phyloP scores from a whole-genome alignment of 2,888 invertebrate species.

The Nymphalis c-album region DNA sequence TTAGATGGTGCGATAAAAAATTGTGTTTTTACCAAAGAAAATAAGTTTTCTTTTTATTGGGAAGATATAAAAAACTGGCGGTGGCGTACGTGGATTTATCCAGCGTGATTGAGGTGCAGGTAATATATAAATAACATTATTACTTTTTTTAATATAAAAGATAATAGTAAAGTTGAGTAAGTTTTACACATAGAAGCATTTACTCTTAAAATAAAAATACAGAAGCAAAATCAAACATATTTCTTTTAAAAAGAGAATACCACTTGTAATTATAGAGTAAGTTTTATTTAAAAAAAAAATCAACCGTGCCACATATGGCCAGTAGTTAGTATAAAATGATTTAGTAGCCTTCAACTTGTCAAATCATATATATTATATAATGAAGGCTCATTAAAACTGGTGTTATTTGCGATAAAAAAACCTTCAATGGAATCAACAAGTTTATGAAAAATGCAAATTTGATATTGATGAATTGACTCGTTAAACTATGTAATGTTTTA shows the following conservation, averaged over 20 bases:
- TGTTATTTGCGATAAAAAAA: constrained; percentile 5
- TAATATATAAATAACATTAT: constrained; percentile 53
- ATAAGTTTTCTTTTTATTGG: constrained; percentile 45
- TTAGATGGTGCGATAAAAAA: constrained; percentile 21
- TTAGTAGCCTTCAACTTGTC: constrained; percentile 7
- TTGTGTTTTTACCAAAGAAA: constrained; percentile 12
- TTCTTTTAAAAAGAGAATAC: neutral
- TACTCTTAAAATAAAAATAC: neutral
- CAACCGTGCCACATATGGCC: neutral
- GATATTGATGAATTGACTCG: constrained; percentile 20
- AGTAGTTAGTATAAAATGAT: constrained; percentile 4
- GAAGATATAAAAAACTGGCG: constrained; percentile 79
- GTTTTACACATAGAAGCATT: neutral
- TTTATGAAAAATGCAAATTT: constrained; percentile 1
- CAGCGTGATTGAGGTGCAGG: constrained; percentile 89
- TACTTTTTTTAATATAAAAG: neutral
- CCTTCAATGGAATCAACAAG: neutral
- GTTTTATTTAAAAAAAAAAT: neutral
- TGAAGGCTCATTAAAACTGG: constrained; percentile 10
- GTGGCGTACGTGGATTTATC: constrained; percentile 89
- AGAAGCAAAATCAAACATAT: neutral
- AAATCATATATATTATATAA: constrained; percentile 15
- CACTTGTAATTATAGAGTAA: neutral
- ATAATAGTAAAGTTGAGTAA: neutral
- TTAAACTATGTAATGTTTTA: constrained; percentile 4